These are phyloP conservation scores for Aleiodes sp. DNA, from an alignment of 1,140 invertebrate species.

Conservation along the genomic window DNA sequence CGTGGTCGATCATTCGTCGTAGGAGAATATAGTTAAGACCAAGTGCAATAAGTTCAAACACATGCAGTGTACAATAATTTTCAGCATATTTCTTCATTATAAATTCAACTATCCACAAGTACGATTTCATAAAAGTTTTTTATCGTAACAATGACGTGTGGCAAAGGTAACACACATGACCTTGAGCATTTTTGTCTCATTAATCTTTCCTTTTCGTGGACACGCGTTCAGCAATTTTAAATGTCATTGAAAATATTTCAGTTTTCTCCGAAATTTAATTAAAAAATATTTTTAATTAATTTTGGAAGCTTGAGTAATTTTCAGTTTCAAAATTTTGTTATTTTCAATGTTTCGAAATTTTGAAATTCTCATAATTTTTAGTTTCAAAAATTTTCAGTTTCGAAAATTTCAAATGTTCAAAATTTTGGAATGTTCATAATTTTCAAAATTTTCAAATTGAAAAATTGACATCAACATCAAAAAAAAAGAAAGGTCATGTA, in stretches of 20 bases:
- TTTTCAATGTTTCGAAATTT: no score
- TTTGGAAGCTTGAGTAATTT: no score
- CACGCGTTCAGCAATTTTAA: not conserved
- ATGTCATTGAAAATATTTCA: not conserved
- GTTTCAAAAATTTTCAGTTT: no score
- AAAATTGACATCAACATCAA: no score
- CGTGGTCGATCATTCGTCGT: conserved; percentile 12
- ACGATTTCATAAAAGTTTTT: conserved; percentile 15
- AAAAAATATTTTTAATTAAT: no score
- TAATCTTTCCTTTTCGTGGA: not conserved
- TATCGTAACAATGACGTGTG: conserved; percentile 5
- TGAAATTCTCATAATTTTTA: no score
- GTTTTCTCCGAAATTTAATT: no score
- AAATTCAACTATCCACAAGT: conserved; percentile 15
- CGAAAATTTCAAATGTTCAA: no score
- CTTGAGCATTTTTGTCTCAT: conserved; percentile 8
- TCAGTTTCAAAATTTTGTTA: no score
- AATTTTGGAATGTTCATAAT: no score
- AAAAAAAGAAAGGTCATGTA: no score
- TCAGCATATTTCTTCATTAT: not conserved
- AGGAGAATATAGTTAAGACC: not conserved
- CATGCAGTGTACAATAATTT: conserved; percentile 1
- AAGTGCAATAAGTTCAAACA: not conserved
- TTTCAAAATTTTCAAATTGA: no score
- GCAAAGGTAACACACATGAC: not conserved